phyloP scores from a whole-genome alignment of 1,140 invertebrate genomes.

The Diuraphis noxia region DNA sequence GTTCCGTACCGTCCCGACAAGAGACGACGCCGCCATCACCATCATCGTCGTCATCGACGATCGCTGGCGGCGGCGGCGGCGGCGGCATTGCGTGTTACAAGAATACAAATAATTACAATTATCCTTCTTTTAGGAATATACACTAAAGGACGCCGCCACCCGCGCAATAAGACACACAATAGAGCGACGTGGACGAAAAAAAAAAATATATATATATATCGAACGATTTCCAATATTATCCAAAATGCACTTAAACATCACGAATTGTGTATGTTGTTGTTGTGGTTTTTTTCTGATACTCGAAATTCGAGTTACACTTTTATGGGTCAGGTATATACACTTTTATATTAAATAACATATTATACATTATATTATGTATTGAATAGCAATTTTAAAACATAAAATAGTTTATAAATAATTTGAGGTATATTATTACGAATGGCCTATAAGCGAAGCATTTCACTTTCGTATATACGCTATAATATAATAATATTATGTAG shows the following conservation, averaged over 20 bases:
- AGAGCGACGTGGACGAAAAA: background rate
- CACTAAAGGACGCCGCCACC: conserved; percentile 32
- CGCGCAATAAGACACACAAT: conserved; percentile 39
- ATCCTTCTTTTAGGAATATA: background rate
- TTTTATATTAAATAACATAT: background rate
- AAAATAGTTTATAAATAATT: conserved; percentile 3
- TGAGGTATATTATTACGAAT: background rate
- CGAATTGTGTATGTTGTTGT: background rate
- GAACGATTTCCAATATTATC: background rate
- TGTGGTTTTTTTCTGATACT: background rate
- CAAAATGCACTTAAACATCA: background rate
- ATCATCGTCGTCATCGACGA: background rate
- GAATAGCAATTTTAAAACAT: background rate
- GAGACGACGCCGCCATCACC: background rate
- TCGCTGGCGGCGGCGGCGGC: background rate
- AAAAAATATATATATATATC: background rate
- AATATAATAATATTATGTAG: background rate
- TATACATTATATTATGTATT: background rate
- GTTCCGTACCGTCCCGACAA: conserved; percentile 12
- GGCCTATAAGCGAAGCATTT: background rate
- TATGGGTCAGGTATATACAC: background rate
- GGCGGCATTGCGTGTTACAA: conserved; percentile 23
- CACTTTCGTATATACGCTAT: background rate
- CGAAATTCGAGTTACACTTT: background rate
- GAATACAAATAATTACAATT: conserved; percentile 28